Evolutionary conservation across 2,888 invertebrate species (phyloP).

Genomic region (Teleiodes luculella): DNA sequence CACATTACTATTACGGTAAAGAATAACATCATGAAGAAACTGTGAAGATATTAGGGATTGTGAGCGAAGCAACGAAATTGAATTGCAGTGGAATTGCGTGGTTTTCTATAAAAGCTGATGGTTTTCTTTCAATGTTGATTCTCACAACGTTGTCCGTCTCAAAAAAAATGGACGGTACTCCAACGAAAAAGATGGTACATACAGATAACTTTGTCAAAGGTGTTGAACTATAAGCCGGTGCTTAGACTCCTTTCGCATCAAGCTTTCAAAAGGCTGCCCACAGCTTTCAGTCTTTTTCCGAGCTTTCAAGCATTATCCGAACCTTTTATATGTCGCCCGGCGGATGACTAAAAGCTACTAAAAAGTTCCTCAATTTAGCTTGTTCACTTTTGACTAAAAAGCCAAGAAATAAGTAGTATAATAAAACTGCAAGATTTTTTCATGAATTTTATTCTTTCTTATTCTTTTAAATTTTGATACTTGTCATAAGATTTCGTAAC

Average conservation of each 20-base stretch:
- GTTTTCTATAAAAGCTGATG: too few species aligned
- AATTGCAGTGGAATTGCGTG: too few species aligned
- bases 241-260: slow-evolving; percentile 37
- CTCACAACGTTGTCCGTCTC: neutral
- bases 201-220: slow-evolving; percentile 55
- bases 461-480: slow-evolving; percentile 64
- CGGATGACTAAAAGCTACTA: slow-evolving; percentile 7
- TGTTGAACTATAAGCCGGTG: slow-evolving; percentile 42
- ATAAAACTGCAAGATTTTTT: slow-evolving; percentile 30
- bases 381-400: neutral
- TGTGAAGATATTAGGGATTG: too few species aligned
- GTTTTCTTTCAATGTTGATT: neutral
- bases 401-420: slow-evolving; percentile 12
- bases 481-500: slow-evolving; percentile 75
- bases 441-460: slow-evolving; percentile 69
- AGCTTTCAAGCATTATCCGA: slow-evolving; percentile 20
- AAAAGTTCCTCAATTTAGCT: neutral
- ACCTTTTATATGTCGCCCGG: slow-evolving; percentile 25
- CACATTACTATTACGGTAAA: too few species aligned
- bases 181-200: slow-evolving; percentile 47
- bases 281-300: slow-evolving; percentile 24
- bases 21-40: too few species aligned
- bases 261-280: slow-evolving; percentile 41
- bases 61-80: too few species aligned
- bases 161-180: slow-evolving; percentile 4